These are phyloP conservation scores for Nymphicus hollandicus DNA, from an alignment of 2,113 vertebrate genomes.

Conservation along the genomic window DNA sequence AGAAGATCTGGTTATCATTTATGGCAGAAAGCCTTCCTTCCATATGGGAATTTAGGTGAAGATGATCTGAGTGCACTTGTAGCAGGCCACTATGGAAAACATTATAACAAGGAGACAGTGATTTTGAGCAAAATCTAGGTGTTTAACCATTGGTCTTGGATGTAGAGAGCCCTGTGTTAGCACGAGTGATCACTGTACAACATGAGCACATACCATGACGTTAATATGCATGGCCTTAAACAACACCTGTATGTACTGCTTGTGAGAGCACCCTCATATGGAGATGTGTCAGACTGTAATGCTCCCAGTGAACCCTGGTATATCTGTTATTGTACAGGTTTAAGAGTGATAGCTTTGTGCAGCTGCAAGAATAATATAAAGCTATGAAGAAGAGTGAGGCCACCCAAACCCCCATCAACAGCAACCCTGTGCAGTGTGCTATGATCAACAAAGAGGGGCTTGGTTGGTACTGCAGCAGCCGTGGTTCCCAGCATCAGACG, in stretches of 20 bases:
- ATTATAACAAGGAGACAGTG: not conserved
- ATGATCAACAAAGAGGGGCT: not conserved
- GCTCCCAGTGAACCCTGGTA: not conserved
- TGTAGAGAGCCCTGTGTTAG: not conserved
- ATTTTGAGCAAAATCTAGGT: not conserved
- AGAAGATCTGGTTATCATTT: not conserved
- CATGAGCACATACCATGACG: not conserved
- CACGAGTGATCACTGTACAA: rapidly evolving
- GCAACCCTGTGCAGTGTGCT: not conserved
- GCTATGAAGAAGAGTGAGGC: not conserved
- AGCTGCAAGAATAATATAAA: not conserved
- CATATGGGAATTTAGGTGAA: not conserved
- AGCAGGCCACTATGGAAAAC: not conserved
- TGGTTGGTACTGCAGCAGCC: rapidly evolving
- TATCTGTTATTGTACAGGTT: not conserved
- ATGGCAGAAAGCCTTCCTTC: not conserved
- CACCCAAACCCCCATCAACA: not conserved
- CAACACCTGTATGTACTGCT: not conserved
- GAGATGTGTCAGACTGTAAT: rapidly evolving
- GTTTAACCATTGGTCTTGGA: not conserved
- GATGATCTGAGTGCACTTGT: not conserved
- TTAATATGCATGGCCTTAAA: not conserved
- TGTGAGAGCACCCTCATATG: not conserved
- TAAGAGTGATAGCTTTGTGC: not conserved
- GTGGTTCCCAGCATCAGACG: not conserved